Evolutionary conservation across 2,113 vertebrate genomes (phyloP), one percentile per base, ranked within the genome.

Genomic region (Zootoca vivipara): DNA sequence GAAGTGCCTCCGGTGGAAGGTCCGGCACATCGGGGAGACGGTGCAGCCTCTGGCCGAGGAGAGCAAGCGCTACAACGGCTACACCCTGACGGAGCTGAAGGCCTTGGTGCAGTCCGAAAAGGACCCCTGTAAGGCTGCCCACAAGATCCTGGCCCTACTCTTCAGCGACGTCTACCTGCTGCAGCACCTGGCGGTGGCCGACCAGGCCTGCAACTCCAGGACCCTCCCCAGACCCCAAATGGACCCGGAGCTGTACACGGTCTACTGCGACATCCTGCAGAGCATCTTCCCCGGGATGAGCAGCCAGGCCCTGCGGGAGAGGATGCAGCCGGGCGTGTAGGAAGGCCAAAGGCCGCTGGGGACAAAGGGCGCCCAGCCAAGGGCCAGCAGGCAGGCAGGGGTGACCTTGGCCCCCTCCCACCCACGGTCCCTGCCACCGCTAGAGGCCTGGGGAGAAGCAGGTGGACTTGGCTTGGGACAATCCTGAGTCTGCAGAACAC

Each of bases 81-180:
- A 94, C 24, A 95, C 94, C 82, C 88, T 94, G 91, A 90, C 0
- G 1, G 95, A 96, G 95, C 95, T 95, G 82, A 92, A 90, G 94
- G 95, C 93, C 6, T 93, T 95, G 95, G 95, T 91, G 84, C 94
- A 94, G 91, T 89, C 42, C 3, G 95, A 95, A 86, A 90, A 94
- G 0, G 93, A 96, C 72, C 94, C 95, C 46, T 94, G 89, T 89
- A 89, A 89, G 42, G 95, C 95, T 2, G 93, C 95, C 70, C 94
- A 95, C 92, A 95, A 90, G 82, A 95, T 95, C 90, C 93, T 93
- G 26, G 87, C 85, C 0, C 92, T 58, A 0, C 94, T 94, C 85
- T 95, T 93, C 95, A 93, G 93, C 0, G 93, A 95, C 1, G 85
- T 89, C 86, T 91, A 65, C 83, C 83, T 93, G 90, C 89, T 88